These are phyloP conservation scores for Orientallactaga sibirica DNA, from an alignment of 2,797 vertebrate genomes.

Conservation along the genomic window DNA sequence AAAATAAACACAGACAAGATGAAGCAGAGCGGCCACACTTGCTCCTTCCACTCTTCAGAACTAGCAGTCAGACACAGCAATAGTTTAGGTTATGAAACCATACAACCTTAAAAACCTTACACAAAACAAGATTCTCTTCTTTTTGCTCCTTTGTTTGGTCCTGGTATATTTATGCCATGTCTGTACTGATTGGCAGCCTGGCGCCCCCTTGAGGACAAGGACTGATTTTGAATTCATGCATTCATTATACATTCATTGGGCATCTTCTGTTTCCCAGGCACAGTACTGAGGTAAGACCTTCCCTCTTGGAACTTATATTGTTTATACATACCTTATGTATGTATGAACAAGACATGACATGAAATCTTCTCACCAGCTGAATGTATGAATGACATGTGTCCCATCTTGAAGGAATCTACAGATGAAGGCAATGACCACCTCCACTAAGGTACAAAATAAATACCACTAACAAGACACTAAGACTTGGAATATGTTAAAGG, in stretches of 20 bases:
- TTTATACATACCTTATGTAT: neutral
- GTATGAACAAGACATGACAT: neutral
- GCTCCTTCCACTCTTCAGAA: neutral
- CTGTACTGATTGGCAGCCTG: neutral
- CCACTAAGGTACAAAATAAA: neutral
- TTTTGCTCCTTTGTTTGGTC: neutral
- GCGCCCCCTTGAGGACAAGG: neutral
- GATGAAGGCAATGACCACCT: neutral
- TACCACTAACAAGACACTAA: neutral
- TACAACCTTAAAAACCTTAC: neutral
- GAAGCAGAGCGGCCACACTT: neutral
- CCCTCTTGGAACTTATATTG: neutral
- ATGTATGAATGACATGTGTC: neutral
- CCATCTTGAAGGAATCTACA: neutral
- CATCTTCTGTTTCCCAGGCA: neutral
- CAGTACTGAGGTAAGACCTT: neutral
- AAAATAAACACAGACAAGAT: slow-evolving; percentile 23
- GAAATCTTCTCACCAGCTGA: neutral
- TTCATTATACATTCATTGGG: neutral
- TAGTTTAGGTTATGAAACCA: neutral
- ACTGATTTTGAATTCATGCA: neutral
- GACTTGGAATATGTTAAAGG: neutral
- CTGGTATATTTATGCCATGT: neutral
- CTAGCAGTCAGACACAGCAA: neutral
- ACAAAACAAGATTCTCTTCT: neutral